Percentiles rank a stretch among this genome's conserved stretches.
Evolutionary conservation across 2,888 invertebrate species (phyloP).

Genomic region (Brachyptera putata): DNA sequence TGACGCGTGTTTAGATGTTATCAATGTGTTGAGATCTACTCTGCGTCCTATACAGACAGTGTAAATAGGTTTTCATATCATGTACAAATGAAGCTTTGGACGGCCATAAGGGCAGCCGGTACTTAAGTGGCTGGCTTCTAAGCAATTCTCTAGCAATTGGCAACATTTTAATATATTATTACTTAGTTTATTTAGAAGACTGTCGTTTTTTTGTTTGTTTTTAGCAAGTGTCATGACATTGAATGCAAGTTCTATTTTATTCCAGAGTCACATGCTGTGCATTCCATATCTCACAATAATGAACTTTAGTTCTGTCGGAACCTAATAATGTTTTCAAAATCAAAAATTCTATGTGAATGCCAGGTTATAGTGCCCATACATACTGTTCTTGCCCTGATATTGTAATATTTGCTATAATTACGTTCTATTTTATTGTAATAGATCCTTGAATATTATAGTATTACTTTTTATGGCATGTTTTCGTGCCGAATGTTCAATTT

Average conservation of each 20-base stretch:
- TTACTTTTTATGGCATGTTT: too few species aligned
- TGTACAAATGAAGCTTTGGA: not conserved
- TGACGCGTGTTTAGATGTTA: not conserved
- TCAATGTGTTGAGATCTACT: not conserved
- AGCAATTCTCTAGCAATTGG: not conserved
- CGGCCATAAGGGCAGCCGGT: conserved; percentile 4
- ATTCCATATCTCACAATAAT: too few species aligned
- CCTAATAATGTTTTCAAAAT: too few species aligned
- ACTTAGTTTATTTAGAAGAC: not conserved
- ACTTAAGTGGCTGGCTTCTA: conserved; percentile 14
- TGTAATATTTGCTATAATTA: too few species aligned
- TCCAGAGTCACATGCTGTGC: too few species aligned
- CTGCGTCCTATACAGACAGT: conserved; percentile 4
- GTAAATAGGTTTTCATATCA: not conserved
- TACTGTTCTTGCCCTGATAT: too few species aligned
- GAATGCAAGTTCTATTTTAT: not conserved
- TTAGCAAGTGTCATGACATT: conserved; percentile 18
- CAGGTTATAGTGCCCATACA: too few species aligned
- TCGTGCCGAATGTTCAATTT: too few species aligned
- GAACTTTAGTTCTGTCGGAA: too few species aligned
- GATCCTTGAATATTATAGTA: too few species aligned
- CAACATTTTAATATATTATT: not conserved
- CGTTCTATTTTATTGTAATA: too few species aligned
- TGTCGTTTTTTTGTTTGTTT: not conserved
- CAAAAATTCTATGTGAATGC: too few species aligned